Evolutionary conservation across 2,888 invertebrate genomes (phyloP).

Genomic region (Pterostichus madidus): DNA sequence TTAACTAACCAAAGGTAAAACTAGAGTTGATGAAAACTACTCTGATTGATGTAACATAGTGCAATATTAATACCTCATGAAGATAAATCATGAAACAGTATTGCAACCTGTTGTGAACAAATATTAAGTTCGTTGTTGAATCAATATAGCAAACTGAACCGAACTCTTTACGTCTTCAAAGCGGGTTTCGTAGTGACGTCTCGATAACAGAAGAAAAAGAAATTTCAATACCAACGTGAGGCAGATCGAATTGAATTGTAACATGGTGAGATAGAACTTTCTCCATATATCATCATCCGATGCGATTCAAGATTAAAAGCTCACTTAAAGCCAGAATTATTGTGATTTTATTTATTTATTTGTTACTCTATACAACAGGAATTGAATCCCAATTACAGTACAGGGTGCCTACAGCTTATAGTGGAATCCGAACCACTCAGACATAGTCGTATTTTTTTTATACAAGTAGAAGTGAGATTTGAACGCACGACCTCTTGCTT

Average conservation of each 20-base stretch:
- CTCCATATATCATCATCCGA: constrained; percentile 16
- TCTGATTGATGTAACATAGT: not conserved
- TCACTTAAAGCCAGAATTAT: no score
- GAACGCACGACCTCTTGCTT: no score
- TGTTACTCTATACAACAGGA: no score
- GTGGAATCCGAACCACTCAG: no score
- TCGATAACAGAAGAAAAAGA: constrained; percentile 38
- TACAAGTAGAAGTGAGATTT: no score
- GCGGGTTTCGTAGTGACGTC: constrained; percentile 18
- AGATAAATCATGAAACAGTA: constrained; percentile 7
- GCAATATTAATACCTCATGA: not conserved
- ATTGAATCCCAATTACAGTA: no score
- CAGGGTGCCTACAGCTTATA: no score
- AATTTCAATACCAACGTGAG: constrained; percentile 44
- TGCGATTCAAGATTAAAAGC: no score
- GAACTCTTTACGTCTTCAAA: constrained; percentile 22
- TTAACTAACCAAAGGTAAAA: no score
- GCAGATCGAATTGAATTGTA: constrained; percentile 25
- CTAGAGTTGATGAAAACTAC: no score
- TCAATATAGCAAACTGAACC: constrained; percentile 28
- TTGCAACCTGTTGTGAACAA: constrained; percentile 46
- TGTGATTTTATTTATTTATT: no score
- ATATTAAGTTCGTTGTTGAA: constrained; percentile 42
- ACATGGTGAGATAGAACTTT: not conserved
- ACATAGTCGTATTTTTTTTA: no score